Conservation (phyloP, 2,888 invertebrate genomes). For the Candidula unifasciata region DNA sequence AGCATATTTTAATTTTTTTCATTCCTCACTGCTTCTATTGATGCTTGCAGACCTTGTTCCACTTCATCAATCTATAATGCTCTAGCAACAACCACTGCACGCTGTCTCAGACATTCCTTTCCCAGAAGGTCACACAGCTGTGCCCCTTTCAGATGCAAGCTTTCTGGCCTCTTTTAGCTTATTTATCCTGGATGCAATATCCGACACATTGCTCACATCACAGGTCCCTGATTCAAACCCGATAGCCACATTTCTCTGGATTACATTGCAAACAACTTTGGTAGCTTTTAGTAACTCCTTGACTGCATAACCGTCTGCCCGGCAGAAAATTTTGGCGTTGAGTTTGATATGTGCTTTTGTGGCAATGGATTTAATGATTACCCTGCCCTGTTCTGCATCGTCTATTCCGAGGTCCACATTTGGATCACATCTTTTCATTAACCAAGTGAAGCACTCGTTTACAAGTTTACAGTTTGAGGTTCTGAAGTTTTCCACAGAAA, state of each 20-base stretch:
- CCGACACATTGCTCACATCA: conserved; percentile 69
- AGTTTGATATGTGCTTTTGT: conserved; percentile 91
- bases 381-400: conserved; percentile 88
- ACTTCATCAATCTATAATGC: conserved; percentile 89
- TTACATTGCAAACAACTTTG: conserved; percentile 87
- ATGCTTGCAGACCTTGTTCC: conserved; percentile 87
- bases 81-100: conserved; percentile 87
- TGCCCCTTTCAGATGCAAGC: conserved; percentile 93
- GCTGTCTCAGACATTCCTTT: conserved; percentile 91
- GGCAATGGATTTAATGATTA: conserved; percentile 84
- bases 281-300: conserved; percentile 95
- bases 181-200: conserved; percentile 81
- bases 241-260: conserved; percentile 78
- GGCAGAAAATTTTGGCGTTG: conserved; percentile 95
- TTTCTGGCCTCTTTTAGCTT: conserved; percentile 91
- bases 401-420: conserved; percentile 86
- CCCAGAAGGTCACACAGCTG: conserved; percentile 92
- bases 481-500: conserved; percentile 95
- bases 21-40: conserved; percentile 85
- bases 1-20: conserved; percentile 84
- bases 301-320: conserved; percentile 96
- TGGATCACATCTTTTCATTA: conserved; percentile 91
- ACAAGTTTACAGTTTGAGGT: conserved; percentile 93
- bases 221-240: conserved; percentile 64
- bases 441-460: conserved; percentile 94